These are phyloP conservation scores for Ennomos erosarius DNA, from an alignment of 2,888 invertebrate genomes.

Conservation along the genomic window DNA sequence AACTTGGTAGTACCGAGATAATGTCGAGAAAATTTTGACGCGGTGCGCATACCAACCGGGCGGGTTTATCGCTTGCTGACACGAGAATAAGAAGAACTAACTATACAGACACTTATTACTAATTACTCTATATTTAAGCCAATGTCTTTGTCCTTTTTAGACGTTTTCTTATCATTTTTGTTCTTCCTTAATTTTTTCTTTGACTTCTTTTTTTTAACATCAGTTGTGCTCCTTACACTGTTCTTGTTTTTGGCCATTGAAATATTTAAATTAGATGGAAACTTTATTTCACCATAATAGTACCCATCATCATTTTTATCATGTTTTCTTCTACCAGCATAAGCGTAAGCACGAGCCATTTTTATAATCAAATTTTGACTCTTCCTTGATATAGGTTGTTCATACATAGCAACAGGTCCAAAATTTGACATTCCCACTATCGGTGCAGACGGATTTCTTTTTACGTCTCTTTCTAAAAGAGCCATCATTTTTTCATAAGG, in stretches of 20 bases:
- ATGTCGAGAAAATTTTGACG: too few species aligned
- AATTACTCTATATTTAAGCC: slow-evolving; percentile 9
- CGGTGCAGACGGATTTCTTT: slow-evolving; percentile 56
- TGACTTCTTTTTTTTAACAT: slow-evolving; percentile 1
- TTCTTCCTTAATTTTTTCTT: slow-evolving; percentile 1
- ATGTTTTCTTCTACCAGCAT: slow-evolving; percentile 38
- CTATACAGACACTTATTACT: neutral
- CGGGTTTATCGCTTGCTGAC: too few species aligned
- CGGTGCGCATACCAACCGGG: too few species aligned
- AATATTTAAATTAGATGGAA: neutral
- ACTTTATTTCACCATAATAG: slow-evolving; percentile 37
- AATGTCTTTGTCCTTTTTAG: slow-evolving; percentile 1
- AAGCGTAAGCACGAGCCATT: slow-evolving; percentile 54
- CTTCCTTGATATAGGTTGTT: slow-evolving; percentile 66
- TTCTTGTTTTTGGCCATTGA: neutral
- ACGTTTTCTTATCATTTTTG: neutral
- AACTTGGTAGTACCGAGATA: too few species aligned
- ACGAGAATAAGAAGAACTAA: too few species aligned
- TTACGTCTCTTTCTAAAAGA: slow-evolving; percentile 58
- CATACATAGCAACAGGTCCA: slow-evolving; percentile 66
- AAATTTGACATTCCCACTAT: slow-evolving; percentile 57
- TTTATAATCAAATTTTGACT: slow-evolving; percentile 62
- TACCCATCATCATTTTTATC: slow-evolving; percentile 29
- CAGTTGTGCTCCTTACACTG: neutral
- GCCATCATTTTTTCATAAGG: slow-evolving; percentile 62